Conservation (phyloP, 1,140 invertebrate species). For the Hyphantria cunea region DNA sequence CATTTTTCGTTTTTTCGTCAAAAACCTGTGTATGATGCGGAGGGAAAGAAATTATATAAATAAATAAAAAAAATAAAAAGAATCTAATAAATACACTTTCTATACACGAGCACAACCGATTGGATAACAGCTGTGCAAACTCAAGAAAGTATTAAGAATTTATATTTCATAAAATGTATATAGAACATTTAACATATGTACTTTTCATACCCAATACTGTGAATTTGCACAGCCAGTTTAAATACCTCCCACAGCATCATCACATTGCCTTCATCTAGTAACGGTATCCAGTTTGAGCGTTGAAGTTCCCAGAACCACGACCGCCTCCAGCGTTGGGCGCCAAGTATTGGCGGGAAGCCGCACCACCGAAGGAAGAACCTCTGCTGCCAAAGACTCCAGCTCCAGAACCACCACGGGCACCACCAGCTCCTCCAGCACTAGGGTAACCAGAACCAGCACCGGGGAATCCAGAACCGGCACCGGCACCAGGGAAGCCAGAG, state of each 20-base stretch:
- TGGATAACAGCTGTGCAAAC: slow-evolving; percentile 25
- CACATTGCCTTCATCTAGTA: slow-evolving; percentile 46
- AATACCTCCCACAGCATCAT: slow-evolving; percentile 31
- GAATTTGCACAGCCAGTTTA: slow-evolving; percentile 21
- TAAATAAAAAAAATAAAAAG: slow-evolving; percentile 32
- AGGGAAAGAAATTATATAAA: slow-evolving; percentile 25
- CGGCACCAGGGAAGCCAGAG: slow-evolving; percentile 32
- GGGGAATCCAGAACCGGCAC: slow-evolving; percentile 30
- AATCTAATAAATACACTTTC: slow-evolving; percentile 18
- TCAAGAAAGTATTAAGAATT: slow-evolving; percentile 4
- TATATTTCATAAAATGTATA: not conserved
- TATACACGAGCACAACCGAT: slow-evolving; percentile 9
- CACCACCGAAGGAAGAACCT: slow-evolving; percentile 44
- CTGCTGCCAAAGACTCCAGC: slow-evolving; percentile 25
- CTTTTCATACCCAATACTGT: slow-evolving; percentile 2
- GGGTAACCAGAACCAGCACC: slow-evolving; percentile 26
- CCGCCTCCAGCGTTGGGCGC: slow-evolving; percentile 65
- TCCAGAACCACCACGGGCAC: slow-evolving; percentile 26
- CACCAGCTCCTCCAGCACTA: slow-evolving; percentile 22
- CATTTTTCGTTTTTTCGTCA: slow-evolving; percentile 39
- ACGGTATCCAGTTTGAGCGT: slow-evolving; percentile 68
- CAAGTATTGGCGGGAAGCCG: slow-evolving; percentile 68
- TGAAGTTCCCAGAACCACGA: slow-evolving; percentile 72
- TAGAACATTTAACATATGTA: not conserved
- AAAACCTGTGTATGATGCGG: slow-evolving; percentile 32